Base-by-base conservation (phyloP, 2,888 invertebrate species). In the Phengaris alcon region DNA sequence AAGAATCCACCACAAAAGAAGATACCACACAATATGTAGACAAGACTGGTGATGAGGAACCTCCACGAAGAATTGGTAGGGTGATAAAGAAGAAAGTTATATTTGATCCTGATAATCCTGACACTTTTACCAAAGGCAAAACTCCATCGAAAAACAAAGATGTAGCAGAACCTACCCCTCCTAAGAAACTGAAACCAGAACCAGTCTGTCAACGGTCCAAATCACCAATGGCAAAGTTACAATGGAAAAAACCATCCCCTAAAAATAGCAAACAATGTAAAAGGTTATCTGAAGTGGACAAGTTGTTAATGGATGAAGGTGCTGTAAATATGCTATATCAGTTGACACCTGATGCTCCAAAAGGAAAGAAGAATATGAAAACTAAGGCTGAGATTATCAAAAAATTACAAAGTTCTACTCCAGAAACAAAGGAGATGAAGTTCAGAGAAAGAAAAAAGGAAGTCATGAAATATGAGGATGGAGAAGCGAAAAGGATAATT, bases 321-420 rank as follows among this genome's bases (percentile, higher is more conserved):
- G 97, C 97, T 4, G 96, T 97, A 2, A 97, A 97, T 87, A 96
- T 97, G 95, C 92, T 97, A 68, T 97, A 97, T 83, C 96, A 97
- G 44, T 94, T 97, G 1, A 97, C 97, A 81, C 90, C 92, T 68
- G 93, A 93, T 82, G 93, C 93, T 64, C 87, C 89, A 22, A 92
- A 93, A 79, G 93, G 93, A 10, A 92, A 88, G 80, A 92, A 91
- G 82, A 94, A 93, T 80, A 89, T 94, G 82, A 89, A 88, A 80
- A 91, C 94, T 51, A 94, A 94, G 87, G 94, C 95, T 44, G 95
- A 95, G 81, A 90, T 95, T 78, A 95, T 95, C 1, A 95, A 95
- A 81, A 95, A 95, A 82, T 85, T 95, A 79, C 92, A 95, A 80
- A 94, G 91, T 79, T 94, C 88, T 80, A 93, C 84, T 81, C 94